A percentile compares a stretch with the other conserved stretches of the same genome.
Evolutionary conservation across 2,888 invertebrate genomes (phyloP).

Genomic region (Andrena bicolor): DNA sequence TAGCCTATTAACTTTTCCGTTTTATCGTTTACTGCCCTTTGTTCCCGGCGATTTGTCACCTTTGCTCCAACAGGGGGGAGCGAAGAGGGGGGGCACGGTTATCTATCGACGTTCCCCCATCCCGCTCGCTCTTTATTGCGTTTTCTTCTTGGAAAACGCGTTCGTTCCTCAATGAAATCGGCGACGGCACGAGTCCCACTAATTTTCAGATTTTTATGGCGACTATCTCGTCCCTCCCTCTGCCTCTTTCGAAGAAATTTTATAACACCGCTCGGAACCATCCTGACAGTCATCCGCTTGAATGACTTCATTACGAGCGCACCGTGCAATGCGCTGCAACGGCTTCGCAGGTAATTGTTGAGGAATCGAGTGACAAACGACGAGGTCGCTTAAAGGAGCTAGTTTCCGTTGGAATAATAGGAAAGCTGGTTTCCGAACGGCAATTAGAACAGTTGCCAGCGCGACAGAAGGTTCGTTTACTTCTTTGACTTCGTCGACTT

Average conservation of each 20-base stretch:
- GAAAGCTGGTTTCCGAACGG: too few relatives aligned
- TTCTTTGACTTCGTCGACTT: too few relatives aligned
- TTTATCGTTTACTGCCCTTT: constrained; percentile 47
- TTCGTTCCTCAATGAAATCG: not conserved
- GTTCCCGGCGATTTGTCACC: constrained; percentile 49
- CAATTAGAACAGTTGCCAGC: too few relatives aligned
- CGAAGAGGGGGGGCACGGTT: not conserved
- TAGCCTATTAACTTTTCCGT: constrained; percentile 43
- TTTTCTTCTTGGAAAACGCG: constrained; percentile 14
- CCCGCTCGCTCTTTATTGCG: constrained; percentile 9
- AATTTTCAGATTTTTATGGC: constrained; percentile 5
- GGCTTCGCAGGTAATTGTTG: too few relatives aligned
- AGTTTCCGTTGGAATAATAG: too few relatives aligned
- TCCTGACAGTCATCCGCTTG: too few relatives aligned
- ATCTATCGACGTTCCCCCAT: not conserved
- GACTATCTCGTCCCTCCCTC: not conserved
- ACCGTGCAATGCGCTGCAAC: too few relatives aligned
- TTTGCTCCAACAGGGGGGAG: not conserved
- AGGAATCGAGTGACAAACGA: too few relatives aligned
- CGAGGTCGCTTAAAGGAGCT: too few relatives aligned
- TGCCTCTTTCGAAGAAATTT: not conserved
- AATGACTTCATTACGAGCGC: too few relatives aligned
- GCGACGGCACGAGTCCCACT: not conserved
- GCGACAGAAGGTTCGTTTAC: too few relatives aligned
- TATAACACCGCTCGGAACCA: not conserved